Evolutionary conservation across 2,888 invertebrate genomes (phyloP).

Genomic region (Idaea straminata): DNA sequence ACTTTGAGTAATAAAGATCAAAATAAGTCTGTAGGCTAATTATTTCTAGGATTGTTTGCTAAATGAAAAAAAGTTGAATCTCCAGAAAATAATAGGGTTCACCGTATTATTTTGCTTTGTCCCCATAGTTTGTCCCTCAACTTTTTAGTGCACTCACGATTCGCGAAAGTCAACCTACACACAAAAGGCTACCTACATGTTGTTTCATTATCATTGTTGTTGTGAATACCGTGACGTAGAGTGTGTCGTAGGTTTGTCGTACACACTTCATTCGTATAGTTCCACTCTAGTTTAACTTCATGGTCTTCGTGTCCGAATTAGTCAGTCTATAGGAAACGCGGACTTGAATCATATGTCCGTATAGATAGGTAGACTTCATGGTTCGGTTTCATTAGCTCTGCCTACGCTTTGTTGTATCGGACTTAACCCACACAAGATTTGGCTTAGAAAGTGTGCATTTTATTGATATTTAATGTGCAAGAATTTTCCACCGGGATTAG

Average conservation of each 20-base stretch:
- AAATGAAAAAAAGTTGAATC: too few species aligned
- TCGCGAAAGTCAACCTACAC: background rate
- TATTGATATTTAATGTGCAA: slow-evolving; percentile 53
- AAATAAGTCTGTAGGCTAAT: too few species aligned
- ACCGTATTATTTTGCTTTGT: slow-evolving; percentile 7
- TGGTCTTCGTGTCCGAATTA: slow-evolving; percentile 39
- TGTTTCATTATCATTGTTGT: slow-evolving; percentile 11
- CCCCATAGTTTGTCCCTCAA: slow-evolving; percentile 7
- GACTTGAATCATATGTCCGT: slow-evolving; percentile 43
- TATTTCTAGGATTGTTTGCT: too few species aligned
- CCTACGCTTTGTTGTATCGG: slow-evolving; percentile 56
- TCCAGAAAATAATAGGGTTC: background rate
- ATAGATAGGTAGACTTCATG: slow-evolving; percentile 18
- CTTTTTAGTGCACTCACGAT: background rate
- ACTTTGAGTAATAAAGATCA: too few species aligned
- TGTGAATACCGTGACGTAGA: slow-evolving; percentile 25
- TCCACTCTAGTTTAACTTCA: slow-evolving; percentile 41
- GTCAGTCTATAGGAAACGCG: slow-evolving; percentile 55
- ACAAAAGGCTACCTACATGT: background rate
- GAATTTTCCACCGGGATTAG: slow-evolving; percentile 34
- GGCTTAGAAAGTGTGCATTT: slow-evolving; percentile 40
- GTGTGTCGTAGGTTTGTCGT: slow-evolving; percentile 26
- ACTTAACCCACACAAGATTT: slow-evolving; percentile 31
- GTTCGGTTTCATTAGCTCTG: slow-evolving; percentile 44
- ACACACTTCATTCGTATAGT: slow-evolving; percentile 20